phyloP scores from a whole-genome alignment of 2,888 invertebrate species.

The Andrena chrysosceles region DNA sequence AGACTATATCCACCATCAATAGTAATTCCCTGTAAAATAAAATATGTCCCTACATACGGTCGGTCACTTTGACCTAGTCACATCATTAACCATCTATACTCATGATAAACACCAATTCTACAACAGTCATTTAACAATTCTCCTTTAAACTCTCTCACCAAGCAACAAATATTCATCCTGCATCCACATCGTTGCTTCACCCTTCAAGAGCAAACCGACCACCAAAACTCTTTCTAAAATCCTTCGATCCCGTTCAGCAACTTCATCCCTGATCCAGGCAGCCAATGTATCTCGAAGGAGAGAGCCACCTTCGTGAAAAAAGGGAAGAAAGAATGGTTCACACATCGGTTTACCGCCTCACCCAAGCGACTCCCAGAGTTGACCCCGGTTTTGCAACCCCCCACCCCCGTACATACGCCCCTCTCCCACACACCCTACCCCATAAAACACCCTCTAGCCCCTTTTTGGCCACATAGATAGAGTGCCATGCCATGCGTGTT shows the following conservation, averaged over 20 bases:
- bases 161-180: not conserved
- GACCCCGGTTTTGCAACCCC: slow-evolving; percentile 71
- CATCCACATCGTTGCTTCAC: not conserved
- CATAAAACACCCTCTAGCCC: slow-evolving; percentile 19
- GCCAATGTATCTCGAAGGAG: slow-evolving; percentile 12
- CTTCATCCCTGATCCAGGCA: slow-evolving; percentile 1
- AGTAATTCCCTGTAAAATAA: not conserved
- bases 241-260: slow-evolving; percentile 2
- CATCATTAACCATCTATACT: too few species aligned
- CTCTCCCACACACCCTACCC: slow-evolving; percentile 53
- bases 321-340: slow-evolving; percentile 4
- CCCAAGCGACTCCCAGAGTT: slow-evolving; percentile 54
- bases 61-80: not conserved
- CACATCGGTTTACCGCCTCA: slow-evolving; percentile 41
- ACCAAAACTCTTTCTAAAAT: not conserved
- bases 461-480: slow-evolving; percentile 81
- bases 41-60: not conserved
- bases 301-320: slow-evolving; percentile 21
- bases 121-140: not conserved
- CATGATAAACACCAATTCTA: too few species aligned
- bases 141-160: not conserved
- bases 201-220: not conserved
- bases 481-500: slow-evolving; percentile 85
- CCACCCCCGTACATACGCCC: slow-evolving; percentile 46
- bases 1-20: not conserved